These are phyloP conservation scores for Mormyrus hasselquistii DNA, from an alignment of 2,797 vertebrate species.

Conservation along the genomic window DNA sequence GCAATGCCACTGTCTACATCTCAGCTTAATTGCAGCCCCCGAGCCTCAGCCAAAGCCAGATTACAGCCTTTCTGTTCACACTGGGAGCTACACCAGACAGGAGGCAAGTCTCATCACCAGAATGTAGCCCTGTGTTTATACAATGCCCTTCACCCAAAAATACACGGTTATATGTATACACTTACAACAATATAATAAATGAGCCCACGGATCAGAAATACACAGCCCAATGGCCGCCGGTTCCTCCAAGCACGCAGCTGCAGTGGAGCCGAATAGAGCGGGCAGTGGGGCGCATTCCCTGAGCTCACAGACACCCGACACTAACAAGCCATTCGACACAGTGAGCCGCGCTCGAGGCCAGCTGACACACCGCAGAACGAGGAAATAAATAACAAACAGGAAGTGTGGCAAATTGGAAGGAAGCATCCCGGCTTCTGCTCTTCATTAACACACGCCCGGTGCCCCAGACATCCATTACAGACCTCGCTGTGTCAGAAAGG, in stretches of 20 bases:
- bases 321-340: conserved; percentile 31
- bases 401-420: conserved; percentile 24
- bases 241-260: neutral
- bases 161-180: neutral
- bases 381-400: conserved; percentile 7
- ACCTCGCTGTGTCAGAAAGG: conserved; percentile 33
- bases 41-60: neutral
- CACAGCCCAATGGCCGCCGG: neutral
- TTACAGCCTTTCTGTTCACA: neutral
- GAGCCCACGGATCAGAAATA: neutral
- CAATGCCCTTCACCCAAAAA: neutral
- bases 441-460: conserved; percentile 3
- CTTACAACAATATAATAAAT: neutral
- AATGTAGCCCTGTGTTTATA: neutral
- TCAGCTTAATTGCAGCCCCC: neutral
- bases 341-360: neutral
- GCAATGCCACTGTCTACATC: neutral
- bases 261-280: neutral
- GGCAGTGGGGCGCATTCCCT: neutral
- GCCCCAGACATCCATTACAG: conserved; percentile 26
- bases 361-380: conserved; percentile 13
- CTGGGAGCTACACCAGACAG: neutral
- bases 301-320: conserved; percentile 17
- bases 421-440: conserved; percentile 14
- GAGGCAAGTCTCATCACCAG: neutral